These are phyloP conservation scores for Lates japonicus DNA, from an alignment of 2,797 vertebrate species.

Conservation along the genomic window DNA sequence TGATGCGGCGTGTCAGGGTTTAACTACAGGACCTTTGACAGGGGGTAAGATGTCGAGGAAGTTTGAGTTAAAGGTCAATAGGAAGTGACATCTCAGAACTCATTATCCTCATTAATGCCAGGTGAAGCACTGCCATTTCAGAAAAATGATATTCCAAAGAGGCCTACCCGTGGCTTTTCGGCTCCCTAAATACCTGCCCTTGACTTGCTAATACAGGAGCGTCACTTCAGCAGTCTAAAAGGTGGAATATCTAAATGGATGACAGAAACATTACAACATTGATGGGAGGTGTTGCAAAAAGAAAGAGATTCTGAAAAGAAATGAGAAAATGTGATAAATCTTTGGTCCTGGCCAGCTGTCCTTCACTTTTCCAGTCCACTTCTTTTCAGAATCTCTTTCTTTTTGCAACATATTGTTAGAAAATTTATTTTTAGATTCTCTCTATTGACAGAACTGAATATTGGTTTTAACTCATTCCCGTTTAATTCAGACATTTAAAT, in stretches of 20 bases:
- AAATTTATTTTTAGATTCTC: not conserved
- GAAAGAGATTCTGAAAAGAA: conserved; percentile 1
- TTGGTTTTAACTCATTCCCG: not conserved
- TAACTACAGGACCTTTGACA: conserved; percentile 71
- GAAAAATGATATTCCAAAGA: conserved; percentile 75
- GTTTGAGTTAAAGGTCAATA: conserved; percentile 71
- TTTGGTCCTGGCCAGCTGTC: no score
- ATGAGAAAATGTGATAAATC: no score
- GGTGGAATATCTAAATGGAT: conserved; percentile 71
- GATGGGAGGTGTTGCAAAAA: conserved; percentile 22
- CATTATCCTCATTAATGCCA: conserved; percentile 80
- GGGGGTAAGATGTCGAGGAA: conserved; percentile 60
- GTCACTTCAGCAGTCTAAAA: conserved; percentile 66
- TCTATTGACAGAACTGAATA: not conserved
- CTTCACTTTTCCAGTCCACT: no score
- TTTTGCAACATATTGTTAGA: not conserved
- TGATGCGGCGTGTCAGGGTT: conserved; percentile 68
- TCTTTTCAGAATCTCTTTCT: no score
- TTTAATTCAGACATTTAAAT: not conserved
- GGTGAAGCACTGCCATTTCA: conserved; percentile 71
- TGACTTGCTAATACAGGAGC: conserved; percentile 70
- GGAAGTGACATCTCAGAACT: conserved; percentile 77
- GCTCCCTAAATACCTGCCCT: conserved; percentile 78
- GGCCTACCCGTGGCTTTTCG: conserved; percentile 55
- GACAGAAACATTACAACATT: conserved; percentile 49